Evolutionary conservation across 2,797 vertebrate genomes (phyloP), one percentile per base, ranked within the genome.

Genomic region (Meda fulgida): DNA sequence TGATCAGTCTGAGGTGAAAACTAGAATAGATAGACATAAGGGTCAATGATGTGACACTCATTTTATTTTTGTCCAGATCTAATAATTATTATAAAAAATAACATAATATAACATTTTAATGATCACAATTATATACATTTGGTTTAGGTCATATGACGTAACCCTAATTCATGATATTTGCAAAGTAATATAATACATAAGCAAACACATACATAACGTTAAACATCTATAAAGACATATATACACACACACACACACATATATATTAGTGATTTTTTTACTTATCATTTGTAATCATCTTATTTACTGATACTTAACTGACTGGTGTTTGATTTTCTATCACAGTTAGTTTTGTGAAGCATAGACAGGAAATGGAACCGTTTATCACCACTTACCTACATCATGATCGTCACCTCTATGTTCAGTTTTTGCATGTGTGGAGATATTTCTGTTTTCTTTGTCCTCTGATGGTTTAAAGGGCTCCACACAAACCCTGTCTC

Each of bases 351-450:
- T 60, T n/a, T 38, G 38, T 31, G 38, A 23, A 46, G 60, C 26
- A 36, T 23, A 36, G 5, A 26, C 65, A 53, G 43, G 13, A 80
- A 80, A 38, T 53, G 1, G 23, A 69, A 16, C 40, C 16, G 71
- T 84, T 84, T 83, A 13, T 7, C 38, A 31, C 73, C 23, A 76
- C 58, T 46, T 48, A 40, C 53, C 75, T 77, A 26, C 10, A 31
- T 19, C 73, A 53, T 13, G 38, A 29, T 26, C 70, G 14, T 48
- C 66, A 43, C 7, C 26, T 67, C 19, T 9, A 31, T 63, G 14
- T 13, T 11, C 40, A 40, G 31, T 40, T 51, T 53, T 72, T 21
- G 55, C 14, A 14, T 87, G 23, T 38, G 23, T 58, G 46, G 81
- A 1, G 13, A 36, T 29, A 48, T 65, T 63, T 55, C 21, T 31